Conservation (phyloP, 2,888 invertebrate species). For the Cataglyphis altisquamis region DNA sequence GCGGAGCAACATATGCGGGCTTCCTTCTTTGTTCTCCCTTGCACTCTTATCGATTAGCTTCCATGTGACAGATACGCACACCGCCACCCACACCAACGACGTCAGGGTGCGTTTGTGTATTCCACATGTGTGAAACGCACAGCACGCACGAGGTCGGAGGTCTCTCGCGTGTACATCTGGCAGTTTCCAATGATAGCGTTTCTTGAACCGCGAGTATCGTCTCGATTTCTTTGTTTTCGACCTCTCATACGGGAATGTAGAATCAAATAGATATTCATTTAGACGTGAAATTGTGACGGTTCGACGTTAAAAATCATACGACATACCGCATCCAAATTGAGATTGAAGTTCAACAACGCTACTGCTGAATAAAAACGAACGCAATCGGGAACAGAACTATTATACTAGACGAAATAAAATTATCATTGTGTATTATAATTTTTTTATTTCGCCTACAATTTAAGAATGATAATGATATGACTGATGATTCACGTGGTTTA, state of each 20-base stretch:
- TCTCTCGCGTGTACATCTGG: conserved; percentile 59
- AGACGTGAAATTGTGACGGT: conserved; percentile 12
- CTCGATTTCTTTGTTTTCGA: conserved; percentile 31
- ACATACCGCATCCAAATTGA: not conserved
- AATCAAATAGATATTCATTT: conserved; percentile 55
- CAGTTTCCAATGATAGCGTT: conserved; percentile 49
- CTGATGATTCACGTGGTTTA: conserved; percentile 1
- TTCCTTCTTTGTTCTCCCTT: conserved; percentile 57
- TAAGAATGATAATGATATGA: not conserved
- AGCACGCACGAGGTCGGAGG: conserved; percentile 31
- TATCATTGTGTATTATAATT: not conserved
- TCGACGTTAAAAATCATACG: not conserved
- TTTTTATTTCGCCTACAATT: not conserved
- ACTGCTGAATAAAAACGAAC: not conserved
- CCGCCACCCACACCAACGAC: conserved; percentile 32
- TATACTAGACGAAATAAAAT: not conserved
- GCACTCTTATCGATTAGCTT: conserved; percentile 62
- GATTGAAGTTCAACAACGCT: not conserved
- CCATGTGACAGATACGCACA: conserved; percentile 47
- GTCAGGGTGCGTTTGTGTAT: conserved; percentile 10
- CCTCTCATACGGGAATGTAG: conserved; percentile 8
- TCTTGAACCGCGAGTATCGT: conserved; percentile 33
- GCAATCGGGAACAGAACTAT: not conserved
- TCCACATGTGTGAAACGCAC: conserved; percentile 13
- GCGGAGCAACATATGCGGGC: conserved; percentile 54